These are phyloP conservation scores for Anthonomus grandis DNA, from an alignment of 1,140 invertebrate genomes.

Conservation along the genomic window DNA sequence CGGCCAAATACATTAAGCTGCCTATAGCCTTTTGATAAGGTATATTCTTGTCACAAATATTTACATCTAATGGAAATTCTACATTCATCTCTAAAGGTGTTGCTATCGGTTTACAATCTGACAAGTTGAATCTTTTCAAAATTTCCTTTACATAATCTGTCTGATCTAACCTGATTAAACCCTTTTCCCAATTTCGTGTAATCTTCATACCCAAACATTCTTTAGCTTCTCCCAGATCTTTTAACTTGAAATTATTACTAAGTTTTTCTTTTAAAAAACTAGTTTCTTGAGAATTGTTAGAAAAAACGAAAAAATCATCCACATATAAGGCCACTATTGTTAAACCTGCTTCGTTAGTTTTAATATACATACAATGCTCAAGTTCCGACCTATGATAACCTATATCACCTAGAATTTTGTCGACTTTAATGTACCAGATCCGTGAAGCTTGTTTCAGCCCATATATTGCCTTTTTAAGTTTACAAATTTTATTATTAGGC, in stretches of 20 bases:
- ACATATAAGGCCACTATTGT: constrained; percentile 34
- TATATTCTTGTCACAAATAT: constrained; percentile 12
- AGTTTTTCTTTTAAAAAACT: constrained; percentile 25
- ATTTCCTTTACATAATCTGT: constrained; percentile 30
- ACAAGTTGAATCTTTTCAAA: constrained; percentile 23
- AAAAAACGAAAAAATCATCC: constrained; percentile 20
- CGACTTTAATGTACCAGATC: constrained; percentile 37
- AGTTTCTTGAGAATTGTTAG: constrained; percentile 20
- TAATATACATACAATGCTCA: constrained; percentile 42
- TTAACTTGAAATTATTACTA: constrained; percentile 32
- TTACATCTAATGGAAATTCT: constrained; percentile 3
- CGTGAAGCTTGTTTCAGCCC: constrained; percentile 39
- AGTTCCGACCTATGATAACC: constrained; percentile 38
- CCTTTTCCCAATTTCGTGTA: constrained; percentile 5
- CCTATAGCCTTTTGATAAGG: constrained; percentile 47
- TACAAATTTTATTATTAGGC: constrained; percentile 33
- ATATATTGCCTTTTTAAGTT: constrained; percentile 42
- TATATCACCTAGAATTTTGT: constrained; percentile 31
- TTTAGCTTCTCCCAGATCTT: constrained; percentile 35
- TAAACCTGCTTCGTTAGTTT: constrained; percentile 14
- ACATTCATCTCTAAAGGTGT: constrained; percentile 33
- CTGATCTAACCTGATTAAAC: constrained; percentile 28
- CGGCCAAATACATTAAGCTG: constrained; percentile 48
- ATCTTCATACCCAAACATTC: constrained; percentile 37
- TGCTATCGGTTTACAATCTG: constrained; percentile 24